Evolutionary conservation across 2,888 invertebrate species (phyloP).

Genomic region (Acanthosepion pharaonis): DNA sequence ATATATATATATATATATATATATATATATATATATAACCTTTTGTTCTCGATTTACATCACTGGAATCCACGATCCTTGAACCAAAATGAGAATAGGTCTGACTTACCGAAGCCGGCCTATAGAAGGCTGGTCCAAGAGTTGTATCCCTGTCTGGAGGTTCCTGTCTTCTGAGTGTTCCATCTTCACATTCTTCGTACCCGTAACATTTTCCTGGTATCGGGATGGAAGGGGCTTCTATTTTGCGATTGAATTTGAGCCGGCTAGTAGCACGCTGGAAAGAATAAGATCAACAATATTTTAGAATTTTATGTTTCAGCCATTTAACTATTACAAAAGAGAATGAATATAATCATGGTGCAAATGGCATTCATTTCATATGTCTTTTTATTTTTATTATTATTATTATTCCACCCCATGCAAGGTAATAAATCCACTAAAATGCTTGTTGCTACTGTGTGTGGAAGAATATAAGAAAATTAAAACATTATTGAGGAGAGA

Average conservation of each 20-base stretch:
- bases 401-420: too few species aligned
- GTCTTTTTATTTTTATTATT: too few species aligned
- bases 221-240: constrained; percentile 75
- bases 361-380: too few species aligned
- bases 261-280: constrained; percentile 64
- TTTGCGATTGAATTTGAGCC: constrained; percentile 71
- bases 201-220: constrained; percentile 73
- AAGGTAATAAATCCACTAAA: too few species aligned
- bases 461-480: too few species aligned
- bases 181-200: constrained; percentile 74
- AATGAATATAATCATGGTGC: too few species aligned
- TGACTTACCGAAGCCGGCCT: constrained; percentile 62
- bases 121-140: constrained; percentile 74
- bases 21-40: background rate
- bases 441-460: too few species aligned
- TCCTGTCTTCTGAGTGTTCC: constrained; percentile 73
- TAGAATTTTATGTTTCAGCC: too few species aligned
- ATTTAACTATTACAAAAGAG: too few species aligned
- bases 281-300: background rate
- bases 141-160: constrained; percentile 69
- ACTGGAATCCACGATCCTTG: background rate
- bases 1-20: background rate
- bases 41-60: too few species aligned
- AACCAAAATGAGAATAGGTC: too few species aligned
- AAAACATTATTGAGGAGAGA: too few species aligned